Conservation (phyloP, 1,140 invertebrate species). For the Xylocopa sonorina region DNA sequence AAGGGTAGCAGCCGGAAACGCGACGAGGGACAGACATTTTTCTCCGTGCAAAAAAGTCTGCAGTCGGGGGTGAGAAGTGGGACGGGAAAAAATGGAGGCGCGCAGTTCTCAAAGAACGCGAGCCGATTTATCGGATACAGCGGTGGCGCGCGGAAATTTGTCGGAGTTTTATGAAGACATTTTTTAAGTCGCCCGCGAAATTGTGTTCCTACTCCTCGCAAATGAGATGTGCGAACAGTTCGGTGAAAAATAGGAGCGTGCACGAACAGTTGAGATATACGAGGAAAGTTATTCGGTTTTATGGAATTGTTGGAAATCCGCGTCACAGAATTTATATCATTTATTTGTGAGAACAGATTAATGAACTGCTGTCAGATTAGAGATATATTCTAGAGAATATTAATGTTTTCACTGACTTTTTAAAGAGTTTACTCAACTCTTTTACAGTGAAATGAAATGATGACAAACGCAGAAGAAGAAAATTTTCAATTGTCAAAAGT, state of each 20-base stretch:
- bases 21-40: constrained; percentile 13
- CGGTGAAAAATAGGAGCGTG: not conserved
- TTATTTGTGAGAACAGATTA: too few species aligned
- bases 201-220: not conserved
- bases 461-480: too few species aligned
- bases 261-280: too few species aligned
- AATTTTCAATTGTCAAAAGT: too few species aligned
- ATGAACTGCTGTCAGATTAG: too few species aligned
- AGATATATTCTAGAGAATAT: too few species aligned
- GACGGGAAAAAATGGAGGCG: not conserved
- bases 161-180: constrained; percentile 17
- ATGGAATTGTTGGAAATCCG: too few species aligned
- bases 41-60: constrained; percentile 18
- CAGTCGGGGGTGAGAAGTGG: not conserved
- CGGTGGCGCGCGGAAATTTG: not conserved
- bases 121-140: constrained; percentile 11
- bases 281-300: too few species aligned
- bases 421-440: too few species aligned
- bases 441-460: too few species aligned
- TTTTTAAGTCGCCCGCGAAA: not conserved
- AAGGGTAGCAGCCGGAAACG: constrained; percentile 4
- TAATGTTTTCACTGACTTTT: too few species aligned
- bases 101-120: not conserved
- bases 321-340: too few species aligned
- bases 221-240: not conserved